Evolutionary conservation across 1,140 invertebrate species (phyloP), one percentile per base, ranked within the genome.

Genomic region (Lepeophtheirus salmonis): DNA sequence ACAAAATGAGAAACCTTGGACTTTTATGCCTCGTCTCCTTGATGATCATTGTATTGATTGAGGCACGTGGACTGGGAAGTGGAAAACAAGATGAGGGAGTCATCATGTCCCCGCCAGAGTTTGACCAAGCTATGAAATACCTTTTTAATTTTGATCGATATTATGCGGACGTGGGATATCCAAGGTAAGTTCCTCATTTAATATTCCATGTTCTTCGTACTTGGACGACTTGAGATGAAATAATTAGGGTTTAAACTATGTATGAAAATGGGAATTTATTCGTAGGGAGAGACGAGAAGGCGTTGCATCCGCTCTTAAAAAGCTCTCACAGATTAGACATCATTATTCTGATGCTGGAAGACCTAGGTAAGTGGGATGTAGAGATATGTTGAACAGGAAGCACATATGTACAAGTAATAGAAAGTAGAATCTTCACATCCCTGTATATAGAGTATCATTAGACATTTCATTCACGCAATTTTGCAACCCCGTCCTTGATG

Each of bases 301-400:
- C n/a, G 30, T 41, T 10, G 30, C 6, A n/a, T 41, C 30, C 6
- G 30, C 30, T n/a, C 30, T 41, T 41, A 41, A 41, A 41, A 41
- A 41, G 30, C 30, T 41, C 6, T 41, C n/a, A 55, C 18, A 66
- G 18, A n/a, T 16, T 41, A 56, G n/a, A 17, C 62, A 60, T 52
- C 10, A 62, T 60, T 69, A 88, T 89, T 76, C 30, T 41, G 30
- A 41, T 41, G 30, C 30, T 10, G 30, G 30, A n/a, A 41, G 30
- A 41, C 30, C 30, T 41, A 6, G 30, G 30, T 41, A 41, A 41
- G 30, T 41, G 30, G n/a, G n/a, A n/a, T n/a, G n/a, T n/a, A n/a
- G n/a, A n/a, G n/a, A n/a, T n/a, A n/a, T n/a, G n/a, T n/a, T n/a
- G n/a, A n/a, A n/a, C n/a, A n/a, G n/a, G n/a, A n/a, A n/a, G n/a